Base-by-base conservation (phyloP, 2,797 vertebrate species). In the Petrocephalus schoutedeni region DNA sequence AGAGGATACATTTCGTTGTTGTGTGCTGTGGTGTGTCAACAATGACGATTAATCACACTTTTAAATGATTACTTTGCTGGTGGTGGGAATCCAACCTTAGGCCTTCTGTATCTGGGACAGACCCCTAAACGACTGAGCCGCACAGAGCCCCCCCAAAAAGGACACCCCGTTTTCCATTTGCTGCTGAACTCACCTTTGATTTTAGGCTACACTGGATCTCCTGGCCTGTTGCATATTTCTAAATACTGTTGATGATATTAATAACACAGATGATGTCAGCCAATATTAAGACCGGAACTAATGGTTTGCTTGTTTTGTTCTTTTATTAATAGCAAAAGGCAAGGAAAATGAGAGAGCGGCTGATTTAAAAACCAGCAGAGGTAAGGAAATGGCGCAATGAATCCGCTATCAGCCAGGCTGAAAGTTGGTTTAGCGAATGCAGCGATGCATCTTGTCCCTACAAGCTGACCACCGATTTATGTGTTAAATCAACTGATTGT, bases 341-440 rank as follows among this genome's bases (percentile, higher is more conserved):
- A 99, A 96, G 96, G 98, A 99, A 93, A 95, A 96, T 32, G 98
- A 98, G 91, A 97, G 95, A 95, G 94, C 93, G 89, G 91, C 95
- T 36, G 97, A 99, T 93, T 92, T 93, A 90, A 97, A 96, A 95
- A 92, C 94, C 91, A 92, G 93, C 92, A 97, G 95, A 97, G 96
- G 98, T 99, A 94, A 97, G 96, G 92, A 54, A 74, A 54, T 28
- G 21, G 41, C 10, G 74, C 74, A n/a, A 49, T 80, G 41, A 49
- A 49, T 80, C 74, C n/a, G 19, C 49, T 19, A 9, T 8, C 23
- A 10, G 2, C 6, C n/a, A 49, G n/a, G 49, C 36, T 21, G 41
- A n/a, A 45, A 21, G 51, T 28, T 77, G 71, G 71, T 77, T 41
- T 77, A 41, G 14, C 19, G 41, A 77, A 77, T 77, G 67, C 80